phyloP scores from a whole-genome alignment of 2,113 vertebrate species.

The Lepisosteus oculatus region DNA sequence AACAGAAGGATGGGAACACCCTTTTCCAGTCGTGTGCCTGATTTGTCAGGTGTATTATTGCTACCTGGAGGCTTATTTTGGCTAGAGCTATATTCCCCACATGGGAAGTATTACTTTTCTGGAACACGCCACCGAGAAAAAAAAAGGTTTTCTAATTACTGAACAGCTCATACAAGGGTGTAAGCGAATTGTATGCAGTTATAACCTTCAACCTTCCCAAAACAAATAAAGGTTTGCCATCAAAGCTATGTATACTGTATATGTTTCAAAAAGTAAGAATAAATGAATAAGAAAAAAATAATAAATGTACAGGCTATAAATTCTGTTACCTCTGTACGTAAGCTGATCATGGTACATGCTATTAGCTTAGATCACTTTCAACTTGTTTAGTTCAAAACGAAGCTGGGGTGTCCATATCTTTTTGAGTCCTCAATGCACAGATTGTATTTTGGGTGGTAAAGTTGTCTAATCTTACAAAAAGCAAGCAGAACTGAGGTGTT shows the following conservation, averaged over 20 bases:
- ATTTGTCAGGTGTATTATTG: constrained; percentile 80
- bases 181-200: neutral
- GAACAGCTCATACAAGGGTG: constrained; percentile 3
- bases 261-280: too few species aligned
- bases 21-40: constrained; percentile 78
- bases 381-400: constrained; percentile 1
- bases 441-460: neutral
- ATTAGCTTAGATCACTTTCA: neutral
- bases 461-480: neutral
- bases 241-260: too few species aligned
- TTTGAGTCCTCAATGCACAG: too few species aligned
- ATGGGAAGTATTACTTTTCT: constrained; percentile 72
- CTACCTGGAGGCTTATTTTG: constrained; percentile 78
- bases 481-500: too few species aligned
- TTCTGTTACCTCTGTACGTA: neutral
- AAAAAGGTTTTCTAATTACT: constrained; percentile 25
- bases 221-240: constrained; percentile 9
- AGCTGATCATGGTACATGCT: neutral
- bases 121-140: constrained; percentile 41
- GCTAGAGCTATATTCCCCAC: constrained; percentile 61
- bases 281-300: neutral
- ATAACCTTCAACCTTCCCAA: neutral
- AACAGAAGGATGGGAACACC: constrained; percentile 69
- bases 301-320: neutral
- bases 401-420: neutral